Evolutionary conservation across 2,113 vertebrate species (phyloP).

Genomic region (Spheniscus mendiculus): DNA sequence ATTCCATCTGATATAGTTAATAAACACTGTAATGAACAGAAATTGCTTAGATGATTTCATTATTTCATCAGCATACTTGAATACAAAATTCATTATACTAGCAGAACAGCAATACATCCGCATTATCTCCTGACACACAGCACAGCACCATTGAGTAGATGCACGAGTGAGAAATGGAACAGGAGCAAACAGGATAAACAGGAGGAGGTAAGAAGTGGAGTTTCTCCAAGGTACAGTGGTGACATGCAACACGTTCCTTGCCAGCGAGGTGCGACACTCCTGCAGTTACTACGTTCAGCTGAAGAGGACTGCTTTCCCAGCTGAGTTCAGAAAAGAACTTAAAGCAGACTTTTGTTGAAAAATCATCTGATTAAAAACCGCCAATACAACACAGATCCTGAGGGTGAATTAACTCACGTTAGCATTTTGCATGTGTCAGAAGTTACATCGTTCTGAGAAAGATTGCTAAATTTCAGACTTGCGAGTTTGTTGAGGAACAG

Average conservation of each 20-base stretch:
- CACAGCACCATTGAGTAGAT: conserved; percentile 68
- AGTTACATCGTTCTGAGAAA: conserved; percentile 58
- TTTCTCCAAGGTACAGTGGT: conserved; percentile 51
- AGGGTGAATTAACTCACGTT: conserved; percentile 58
- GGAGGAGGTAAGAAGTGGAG: conserved; percentile 48
- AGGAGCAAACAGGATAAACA: conserved; percentile 10
- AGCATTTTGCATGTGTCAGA: conserved; percentile 60
- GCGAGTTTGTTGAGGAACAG: conserved; percentile 45
- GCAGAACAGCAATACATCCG: conserved; percentile 60
- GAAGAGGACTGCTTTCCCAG: conserved; percentile 53
- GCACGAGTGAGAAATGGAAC: conserved; percentile 17
- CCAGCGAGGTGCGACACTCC: conserved; percentile 23
- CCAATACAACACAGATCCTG: conserved; percentile 56
- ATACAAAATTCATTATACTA: conserved; percentile 58
- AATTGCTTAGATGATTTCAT: conserved; percentile 57
- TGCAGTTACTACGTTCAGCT: conserved; percentile 46
- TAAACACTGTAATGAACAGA: conserved; percentile 60
- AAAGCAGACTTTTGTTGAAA: conserved; percentile 58
- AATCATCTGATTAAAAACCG: conserved; percentile 49
- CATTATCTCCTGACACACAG: conserved; percentile 69
- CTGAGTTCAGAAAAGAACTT: conserved; percentile 40
- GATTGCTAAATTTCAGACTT: conserved; percentile 46
- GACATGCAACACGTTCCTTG: conserved; percentile 60
- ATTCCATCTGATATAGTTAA: conserved; percentile 49
- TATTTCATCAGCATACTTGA: conserved; percentile 61